Percentiles rank a stretch among this genome's conserved stretches.
Evolutionary conservation across 2,888 invertebrate genomes (phyloP).

Genomic region (Anthrax anthrax): DNA sequence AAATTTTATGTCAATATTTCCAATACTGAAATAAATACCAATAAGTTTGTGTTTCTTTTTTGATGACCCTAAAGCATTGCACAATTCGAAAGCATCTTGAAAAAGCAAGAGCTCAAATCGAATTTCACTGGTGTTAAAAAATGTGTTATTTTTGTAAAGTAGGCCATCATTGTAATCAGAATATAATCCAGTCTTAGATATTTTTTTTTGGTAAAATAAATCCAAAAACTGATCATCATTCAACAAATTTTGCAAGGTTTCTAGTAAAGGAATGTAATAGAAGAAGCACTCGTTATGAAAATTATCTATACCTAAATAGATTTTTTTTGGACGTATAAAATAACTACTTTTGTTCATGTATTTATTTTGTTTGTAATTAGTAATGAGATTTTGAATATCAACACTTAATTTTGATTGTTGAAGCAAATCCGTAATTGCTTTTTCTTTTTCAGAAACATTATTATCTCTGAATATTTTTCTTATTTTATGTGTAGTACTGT

Average conservation of each 20-base stretch:
- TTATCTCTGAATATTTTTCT: too few relatives aligned
- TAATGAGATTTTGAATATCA: not conserved
- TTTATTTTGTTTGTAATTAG: not conserved
- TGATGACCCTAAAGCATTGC: conserved; percentile 20
- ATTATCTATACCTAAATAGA: conserved; percentile 4
- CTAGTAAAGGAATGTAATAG: conserved; percentile 8
- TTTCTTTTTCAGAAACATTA: too few relatives aligned
- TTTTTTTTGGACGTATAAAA: conserved; percentile 3
- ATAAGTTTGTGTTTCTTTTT: conserved; percentile 19
- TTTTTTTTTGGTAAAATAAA: not conserved
- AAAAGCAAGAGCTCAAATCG: conserved; percentile 16
- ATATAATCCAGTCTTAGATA: not conserved
- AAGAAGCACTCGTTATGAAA: conserved; percentile 6
- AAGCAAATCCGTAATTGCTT: too few relatives aligned
- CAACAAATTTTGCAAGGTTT: conserved; percentile 6
- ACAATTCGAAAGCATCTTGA: conserved; percentile 21
- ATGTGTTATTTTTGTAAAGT: conserved; percentile 8
- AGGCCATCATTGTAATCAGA: conserved; percentile 4
- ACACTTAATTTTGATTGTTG: too few relatives aligned
- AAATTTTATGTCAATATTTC: conserved; percentile 16
- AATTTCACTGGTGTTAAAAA: conserved; percentile 8
- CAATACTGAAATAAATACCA: conserved; percentile 19
- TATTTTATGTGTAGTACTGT: too few relatives aligned
- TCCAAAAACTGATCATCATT: conserved; percentile 4
- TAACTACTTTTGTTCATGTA: not conserved